These are phyloP conservation scores for Turritopsis dohrnii DNA, from an alignment of 30 jellyfish, hydroid and myxozoan species.

Conservation along the genomic window DNA sequence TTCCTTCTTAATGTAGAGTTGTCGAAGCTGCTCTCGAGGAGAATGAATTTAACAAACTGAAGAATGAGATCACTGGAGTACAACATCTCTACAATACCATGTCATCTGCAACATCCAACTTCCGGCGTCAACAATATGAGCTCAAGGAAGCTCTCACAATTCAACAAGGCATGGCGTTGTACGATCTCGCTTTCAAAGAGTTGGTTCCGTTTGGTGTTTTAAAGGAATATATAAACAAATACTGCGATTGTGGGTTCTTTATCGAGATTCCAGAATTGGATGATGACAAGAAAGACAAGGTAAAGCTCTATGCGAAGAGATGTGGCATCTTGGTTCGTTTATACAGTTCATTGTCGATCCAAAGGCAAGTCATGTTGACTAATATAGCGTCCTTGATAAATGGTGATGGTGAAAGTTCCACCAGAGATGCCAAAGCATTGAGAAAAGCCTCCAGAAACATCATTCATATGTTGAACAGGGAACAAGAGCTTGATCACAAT, in stretches of 20 bases:
- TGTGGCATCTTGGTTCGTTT: background rate
- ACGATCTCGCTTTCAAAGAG: background rate
- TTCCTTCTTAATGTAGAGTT: background rate
- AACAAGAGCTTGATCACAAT: conserved; percentile 9
- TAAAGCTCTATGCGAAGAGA: background rate
- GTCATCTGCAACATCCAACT: background rate
- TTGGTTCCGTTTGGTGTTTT: background rate
- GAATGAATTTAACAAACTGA: background rate
- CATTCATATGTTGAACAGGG: background rate
- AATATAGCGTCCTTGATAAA: background rate
- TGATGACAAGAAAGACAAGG: background rate
- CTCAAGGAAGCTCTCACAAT: background rate
- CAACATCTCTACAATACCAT: background rate
- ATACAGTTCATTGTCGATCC: background rate
- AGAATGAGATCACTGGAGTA: background rate
- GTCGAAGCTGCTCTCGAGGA: conserved; percentile 10
- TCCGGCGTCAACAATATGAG: background rate
- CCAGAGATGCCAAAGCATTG: background rate
- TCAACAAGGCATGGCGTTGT: background rate
- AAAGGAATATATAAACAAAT: background rate
- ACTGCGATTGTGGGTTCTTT: background rate
- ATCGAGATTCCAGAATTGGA: background rate
- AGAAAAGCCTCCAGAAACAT: background rate
- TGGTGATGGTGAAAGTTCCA: background rate
- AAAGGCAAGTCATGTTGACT: background rate